Evolutionary conservation across 2,888 invertebrate species (phyloP).

Genomic region (Exephanes ischioxanthus): DNA sequence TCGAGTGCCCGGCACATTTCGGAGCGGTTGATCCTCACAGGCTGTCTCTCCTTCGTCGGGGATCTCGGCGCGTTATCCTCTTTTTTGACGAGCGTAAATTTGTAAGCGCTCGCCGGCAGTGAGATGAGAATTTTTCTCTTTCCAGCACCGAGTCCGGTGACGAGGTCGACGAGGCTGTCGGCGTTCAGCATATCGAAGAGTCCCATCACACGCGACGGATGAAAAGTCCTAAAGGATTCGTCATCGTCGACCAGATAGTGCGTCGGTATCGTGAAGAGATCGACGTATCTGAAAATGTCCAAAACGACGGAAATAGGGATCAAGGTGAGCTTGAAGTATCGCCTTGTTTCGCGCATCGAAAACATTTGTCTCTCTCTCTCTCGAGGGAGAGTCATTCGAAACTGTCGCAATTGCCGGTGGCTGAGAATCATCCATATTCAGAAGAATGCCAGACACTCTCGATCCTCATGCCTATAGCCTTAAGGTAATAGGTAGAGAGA

Average conservation of each 20-base stretch:
- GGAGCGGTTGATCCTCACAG: slow-evolving; percentile 87
- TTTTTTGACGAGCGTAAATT: slow-evolving; percentile 89
- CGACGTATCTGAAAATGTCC: slow-evolving; percentile 85
- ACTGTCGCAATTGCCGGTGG: slow-evolving; percentile 25
- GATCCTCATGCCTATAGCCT: slow-evolving; percentile 42
- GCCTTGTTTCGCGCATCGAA: not conserved
- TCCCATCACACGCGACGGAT: slow-evolving; percentile 91
- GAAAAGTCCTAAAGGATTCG: slow-evolving; percentile 88
- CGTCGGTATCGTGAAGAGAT: slow-evolving; percentile 89
- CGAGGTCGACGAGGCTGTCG: slow-evolving; percentile 91
- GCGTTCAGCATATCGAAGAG: slow-evolving; percentile 92
- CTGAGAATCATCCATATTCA: slow-evolving; percentile 72
- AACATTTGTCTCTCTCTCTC: not conserved
- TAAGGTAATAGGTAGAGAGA: not conserved
- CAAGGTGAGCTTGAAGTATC: not conserved
- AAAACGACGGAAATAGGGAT: slow-evolving; percentile 24
- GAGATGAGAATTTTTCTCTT: slow-evolving; percentile 90
- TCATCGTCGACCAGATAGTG: slow-evolving; percentile 89
- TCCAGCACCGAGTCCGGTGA: slow-evolving; percentile 90
- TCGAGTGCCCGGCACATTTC: slow-evolving; percentile 85
- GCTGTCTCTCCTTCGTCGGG: slow-evolving; percentile 87
- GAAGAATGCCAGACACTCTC: slow-evolving; percentile 48
- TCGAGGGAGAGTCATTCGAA: slow-evolving; percentile 4
- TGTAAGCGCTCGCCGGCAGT: slow-evolving; percentile 89
- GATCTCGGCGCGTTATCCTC: slow-evolving; percentile 90